These are phyloP conservation scores for Paedocypris micromegethes DNA, from an alignment of 2,797 vertebrate genomes.

Conservation along the genomic window DNA sequence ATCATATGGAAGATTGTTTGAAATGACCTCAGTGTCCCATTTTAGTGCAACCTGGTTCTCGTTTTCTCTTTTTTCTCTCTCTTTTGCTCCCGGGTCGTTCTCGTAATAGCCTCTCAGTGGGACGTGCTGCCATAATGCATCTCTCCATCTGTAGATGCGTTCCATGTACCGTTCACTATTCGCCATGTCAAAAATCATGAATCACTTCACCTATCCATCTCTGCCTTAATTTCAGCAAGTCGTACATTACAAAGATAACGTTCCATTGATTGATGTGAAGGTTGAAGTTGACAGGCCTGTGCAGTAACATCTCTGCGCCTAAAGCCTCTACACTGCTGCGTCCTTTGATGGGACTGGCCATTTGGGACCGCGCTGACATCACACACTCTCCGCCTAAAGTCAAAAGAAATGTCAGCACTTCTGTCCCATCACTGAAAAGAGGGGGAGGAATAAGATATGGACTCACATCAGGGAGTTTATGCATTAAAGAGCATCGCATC, in stretches of 20 bases:
- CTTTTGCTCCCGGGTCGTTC: conserved; percentile 61
- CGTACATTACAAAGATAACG: conserved; percentile 23
- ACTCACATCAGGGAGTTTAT: conserved; percentile 13
- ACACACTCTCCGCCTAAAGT: conserved; percentile 31
- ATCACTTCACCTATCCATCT: conserved; percentile 22
- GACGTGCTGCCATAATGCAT: conserved; percentile 23
- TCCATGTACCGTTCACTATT: background rate
- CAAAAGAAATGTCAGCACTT: conserved; percentile 39
- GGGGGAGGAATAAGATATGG: conserved; percentile 8
- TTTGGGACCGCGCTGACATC: conserved; percentile 26
- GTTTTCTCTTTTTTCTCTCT: conserved; percentile 25
- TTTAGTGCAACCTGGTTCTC: conserved; percentile 23
- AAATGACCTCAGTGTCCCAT: conserved; percentile 12
- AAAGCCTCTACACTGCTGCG: background rate
- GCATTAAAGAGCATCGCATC: conserved; percentile 7
- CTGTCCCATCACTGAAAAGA: conserved; percentile 31
- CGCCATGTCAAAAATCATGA: conserved; percentile 14
- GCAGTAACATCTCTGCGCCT: conserved; percentile 14
- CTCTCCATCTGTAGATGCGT: conserved; percentile 16
- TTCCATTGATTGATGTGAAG: conserved; percentile 8
- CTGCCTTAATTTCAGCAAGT: background rate
- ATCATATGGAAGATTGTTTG: background rate
- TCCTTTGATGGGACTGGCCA: conserved; percentile 22
- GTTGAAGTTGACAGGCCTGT: conserved; percentile 10
- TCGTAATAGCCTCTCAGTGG: conserved; percentile 29